A percentile compares a stretch with the other conserved stretches of the same genome.
Conservation (phyloP, 2,113 vertebrate species). For the Cheilinus undulatus region DNA sequence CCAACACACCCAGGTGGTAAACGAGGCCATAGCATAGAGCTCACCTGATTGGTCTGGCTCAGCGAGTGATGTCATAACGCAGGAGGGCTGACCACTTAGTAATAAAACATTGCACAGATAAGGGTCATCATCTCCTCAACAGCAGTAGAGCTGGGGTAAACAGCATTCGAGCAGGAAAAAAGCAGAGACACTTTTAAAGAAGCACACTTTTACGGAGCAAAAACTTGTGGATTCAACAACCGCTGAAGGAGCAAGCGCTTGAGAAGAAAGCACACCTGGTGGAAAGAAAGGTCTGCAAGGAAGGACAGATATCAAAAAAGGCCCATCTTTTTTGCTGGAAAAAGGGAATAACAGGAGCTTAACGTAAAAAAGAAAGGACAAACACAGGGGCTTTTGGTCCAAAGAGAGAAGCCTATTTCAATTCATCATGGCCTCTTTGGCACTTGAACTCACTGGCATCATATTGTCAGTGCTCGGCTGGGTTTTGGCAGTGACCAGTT, state of each 20-base stretch:
- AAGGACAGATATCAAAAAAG: constrained; percentile 1
- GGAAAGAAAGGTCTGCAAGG: background rate
- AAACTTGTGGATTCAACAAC: constrained; percentile 17
- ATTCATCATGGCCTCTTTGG: constrained; percentile 85
- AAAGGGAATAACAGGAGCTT: background rate
- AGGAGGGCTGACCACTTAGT: constrained; percentile 30
- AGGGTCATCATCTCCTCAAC: constrained; percentile 32
- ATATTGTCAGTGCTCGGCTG: constrained; percentile 88
- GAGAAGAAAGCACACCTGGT: background rate
- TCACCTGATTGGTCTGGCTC: constrained; percentile 70
- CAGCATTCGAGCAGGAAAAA: background rate
- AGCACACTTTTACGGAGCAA: background rate
- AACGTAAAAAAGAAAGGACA: background rate
- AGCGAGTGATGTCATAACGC: constrained; percentile 51
- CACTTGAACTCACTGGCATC: constrained; percentile 89
- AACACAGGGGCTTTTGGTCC: background rate
- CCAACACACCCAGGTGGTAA: constrained; percentile 60
- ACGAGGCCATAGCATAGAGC: constrained; percentile 37
- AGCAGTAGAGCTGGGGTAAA: constrained; percentile 18
- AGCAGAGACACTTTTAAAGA: background rate
- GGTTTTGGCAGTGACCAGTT: constrained; percentile 87
- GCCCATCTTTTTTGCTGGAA: background rate
- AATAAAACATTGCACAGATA: constrained; percentile 61
- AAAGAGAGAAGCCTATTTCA: background rate
- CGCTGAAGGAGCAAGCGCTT: background rate